phyloP scores from a whole-genome alignment of 2,888 invertebrate species.

The Drosophila mimica region DNA sequence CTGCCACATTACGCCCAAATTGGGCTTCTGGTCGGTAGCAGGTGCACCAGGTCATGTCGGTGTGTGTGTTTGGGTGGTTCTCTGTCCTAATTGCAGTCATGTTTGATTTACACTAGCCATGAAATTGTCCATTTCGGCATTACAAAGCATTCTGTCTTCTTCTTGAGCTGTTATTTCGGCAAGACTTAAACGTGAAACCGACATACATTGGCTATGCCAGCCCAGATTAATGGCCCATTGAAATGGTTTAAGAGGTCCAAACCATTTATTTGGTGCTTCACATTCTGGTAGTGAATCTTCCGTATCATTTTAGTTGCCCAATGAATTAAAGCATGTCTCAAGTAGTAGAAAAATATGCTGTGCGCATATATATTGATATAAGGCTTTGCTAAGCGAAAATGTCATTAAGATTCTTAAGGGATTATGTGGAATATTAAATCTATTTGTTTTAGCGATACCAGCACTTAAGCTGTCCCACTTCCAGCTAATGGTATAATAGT shows the following conservation, averaged over 20 bases:
- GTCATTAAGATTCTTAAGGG: conserved; percentile 24
- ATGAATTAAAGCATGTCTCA: conserved; percentile 42
- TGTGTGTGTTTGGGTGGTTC: neutral
- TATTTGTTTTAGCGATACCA: conserved; percentile 1
- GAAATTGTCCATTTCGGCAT: conserved; percentile 76
- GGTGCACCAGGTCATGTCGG: conserved; percentile 23
- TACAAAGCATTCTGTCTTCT: conserved; percentile 62
- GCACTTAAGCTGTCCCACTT: conserved; percentile 1
- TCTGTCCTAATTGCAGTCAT: conserved; percentile 73
- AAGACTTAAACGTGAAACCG: conserved; percentile 53
- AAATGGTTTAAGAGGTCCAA: conserved; percentile 41
- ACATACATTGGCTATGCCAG: conserved; percentile 61
- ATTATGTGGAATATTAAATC: conserved; percentile 11
- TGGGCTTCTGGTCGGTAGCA: conserved; percentile 27
- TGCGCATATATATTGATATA: neutral
- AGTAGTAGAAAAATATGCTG: neutral
- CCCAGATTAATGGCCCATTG: conserved; percentile 70
- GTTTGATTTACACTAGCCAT: conserved; percentile 76
- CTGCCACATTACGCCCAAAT: conserved; percentile 44
- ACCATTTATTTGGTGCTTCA: conserved; percentile 69
- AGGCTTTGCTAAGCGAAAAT: conserved; percentile 17
- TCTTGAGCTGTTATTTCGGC: conserved; percentile 1
- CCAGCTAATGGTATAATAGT: neutral
- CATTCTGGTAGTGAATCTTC: conserved; percentile 38
- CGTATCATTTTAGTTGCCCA: conserved; percentile 24